Evolutionary conservation across 2,797 vertebrate species (phyloP).

Genomic region (Scomberomorus guttatus): DNA sequence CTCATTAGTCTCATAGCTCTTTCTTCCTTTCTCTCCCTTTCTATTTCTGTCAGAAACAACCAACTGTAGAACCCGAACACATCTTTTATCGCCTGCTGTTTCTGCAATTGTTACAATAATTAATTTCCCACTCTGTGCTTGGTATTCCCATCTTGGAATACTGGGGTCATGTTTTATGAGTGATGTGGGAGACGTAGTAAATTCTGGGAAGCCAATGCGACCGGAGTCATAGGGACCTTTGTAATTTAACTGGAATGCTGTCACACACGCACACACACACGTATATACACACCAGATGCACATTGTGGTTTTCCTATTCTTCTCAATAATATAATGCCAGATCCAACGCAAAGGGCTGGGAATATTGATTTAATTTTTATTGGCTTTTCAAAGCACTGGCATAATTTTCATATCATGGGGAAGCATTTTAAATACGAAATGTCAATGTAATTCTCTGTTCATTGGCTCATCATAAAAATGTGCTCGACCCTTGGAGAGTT

Average conservation of each 20-base stretch:
- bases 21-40: constrained; percentile 68
- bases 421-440: constrained; percentile 76
- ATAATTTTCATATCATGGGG: constrained; percentile 60
- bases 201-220: constrained; percentile 71
- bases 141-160: constrained; percentile 76
- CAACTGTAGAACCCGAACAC: constrained; percentile 60
- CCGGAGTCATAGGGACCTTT: constrained; percentile 66
- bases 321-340: constrained; percentile 57
- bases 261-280: constrained; percentile 45
- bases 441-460: constrained; percentile 70
- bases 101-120: constrained; percentile 79
- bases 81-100: constrained; percentile 78
- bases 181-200: constrained; percentile 74
- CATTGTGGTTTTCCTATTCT: constrained; percentile 70
- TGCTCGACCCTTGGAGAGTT: constrained; percentile 64
- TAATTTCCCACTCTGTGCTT: constrained; percentile 73
- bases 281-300: constrained; percentile 29
- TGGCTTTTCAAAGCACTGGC: constrained; percentile 63
- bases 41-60: constrained; percentile 77
- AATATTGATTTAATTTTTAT: constrained; percentile 72
- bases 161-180: constrained; percentile 79
- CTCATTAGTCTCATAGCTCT: constrained; percentile 78
- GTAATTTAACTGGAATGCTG: constrained; percentile 80
- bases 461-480: constrained; percentile 70
- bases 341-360: constrained; percentile 41